These are phyloP conservation scores for Gallirallus australis DNA, from an alignment of 2,797 vertebrate species.

Conservation along the genomic window DNA sequence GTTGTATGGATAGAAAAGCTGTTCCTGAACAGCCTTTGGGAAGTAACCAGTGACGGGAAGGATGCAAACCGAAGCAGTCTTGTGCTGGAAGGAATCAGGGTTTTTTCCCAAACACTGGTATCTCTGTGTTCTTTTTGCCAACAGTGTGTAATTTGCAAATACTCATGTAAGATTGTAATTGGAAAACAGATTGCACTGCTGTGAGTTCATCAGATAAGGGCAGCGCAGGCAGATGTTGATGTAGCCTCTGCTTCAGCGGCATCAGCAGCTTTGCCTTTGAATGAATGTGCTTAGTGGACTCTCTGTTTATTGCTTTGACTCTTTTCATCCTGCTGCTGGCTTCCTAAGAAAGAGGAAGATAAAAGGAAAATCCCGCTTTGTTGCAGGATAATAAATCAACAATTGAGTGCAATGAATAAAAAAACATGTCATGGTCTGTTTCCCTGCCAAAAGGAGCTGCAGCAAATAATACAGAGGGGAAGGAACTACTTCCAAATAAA, in stretches of 20 bases:
- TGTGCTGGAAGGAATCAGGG: background rate
- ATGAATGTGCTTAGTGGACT: rapidly evolving
- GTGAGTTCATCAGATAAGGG: rapidly evolving
- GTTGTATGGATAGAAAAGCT: background rate
- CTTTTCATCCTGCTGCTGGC: background rate
- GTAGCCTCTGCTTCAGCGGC: background rate
- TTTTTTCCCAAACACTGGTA: background rate
- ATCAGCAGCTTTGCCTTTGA: background rate
- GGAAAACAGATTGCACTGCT: rapidly evolving
- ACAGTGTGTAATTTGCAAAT: background rate
- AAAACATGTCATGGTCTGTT: rapidly evolving
- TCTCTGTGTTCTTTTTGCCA: background rate
- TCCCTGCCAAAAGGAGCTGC: background rate
- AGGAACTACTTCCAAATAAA: background rate
- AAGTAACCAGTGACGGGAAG: background rate
- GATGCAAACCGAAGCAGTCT: background rate
- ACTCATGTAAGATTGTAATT: background rate
- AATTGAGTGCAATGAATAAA: background rate
- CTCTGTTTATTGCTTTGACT: background rate
- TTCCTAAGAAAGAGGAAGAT: background rate
- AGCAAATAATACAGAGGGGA: background rate
- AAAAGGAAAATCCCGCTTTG: background rate
- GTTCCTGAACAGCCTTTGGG: background rate
- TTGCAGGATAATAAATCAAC: background rate
- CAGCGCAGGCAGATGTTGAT: background rate